Evolutionary conservation across 1,140 invertebrate genomes (phyloP), one percentile per base, ranked within the genome.

Genomic region (Platyscapa corneri): DNA sequence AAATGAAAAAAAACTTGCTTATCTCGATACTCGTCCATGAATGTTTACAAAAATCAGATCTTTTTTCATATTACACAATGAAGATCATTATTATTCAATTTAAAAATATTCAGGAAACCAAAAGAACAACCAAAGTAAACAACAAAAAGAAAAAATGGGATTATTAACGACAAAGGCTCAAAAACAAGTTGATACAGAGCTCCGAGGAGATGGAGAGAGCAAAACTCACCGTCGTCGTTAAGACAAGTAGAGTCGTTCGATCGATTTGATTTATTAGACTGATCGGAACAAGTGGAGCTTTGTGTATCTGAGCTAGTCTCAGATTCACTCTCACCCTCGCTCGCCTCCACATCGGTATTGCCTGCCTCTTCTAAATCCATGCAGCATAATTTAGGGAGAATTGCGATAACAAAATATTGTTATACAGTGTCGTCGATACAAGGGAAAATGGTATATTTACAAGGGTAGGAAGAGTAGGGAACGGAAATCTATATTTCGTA

Each of bases 251-350:
- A 92, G 87, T 92, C 89, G 91, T 93, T 92, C 88, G 91, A 91
- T 88, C 89, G 88, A 89, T 92, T 91, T 89, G 91, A 91, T 87
- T 91, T 91, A 92, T 92, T 91, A 91, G 92, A 92, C 88, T 90
- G 91, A 90, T 93, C 91, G 87, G 92, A 93, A 89, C 89, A 91
- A 88, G 92, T 91, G 90, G 92, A 93, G 89, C 91, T 90, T 86
- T 91, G 91, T 90, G 93, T 92, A 89, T 93, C 92, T 92, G 92
- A 93, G 91, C 90, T 93, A 92, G 90, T 92, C 91, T 94, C 93
- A 92, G 93, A 93, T 90, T 94, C 93, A 93, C 91, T 90, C 89
- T 93, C 91, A 91, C 91, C 90, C 89, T 94, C 92, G 89, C 93
- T 94, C 88, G 93, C 93, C 90, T 82, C 80, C 46, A 91, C 92